Evolutionary conservation across 2,888 invertebrate species (phyloP), one percentile per base, ranked within the genome.

Genomic region (Athalia rosae): DNA sequence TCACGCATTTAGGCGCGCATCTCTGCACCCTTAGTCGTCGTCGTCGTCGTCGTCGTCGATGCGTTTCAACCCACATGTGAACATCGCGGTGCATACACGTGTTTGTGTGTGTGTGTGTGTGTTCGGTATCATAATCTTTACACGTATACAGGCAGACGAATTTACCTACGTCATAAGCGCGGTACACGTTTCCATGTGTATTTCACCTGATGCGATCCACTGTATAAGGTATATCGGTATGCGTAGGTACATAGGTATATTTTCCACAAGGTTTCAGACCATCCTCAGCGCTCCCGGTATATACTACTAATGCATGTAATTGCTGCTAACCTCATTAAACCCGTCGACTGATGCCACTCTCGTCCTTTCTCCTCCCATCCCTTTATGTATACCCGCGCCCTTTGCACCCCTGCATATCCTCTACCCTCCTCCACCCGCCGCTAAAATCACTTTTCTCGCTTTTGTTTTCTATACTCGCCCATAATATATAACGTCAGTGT

Each of bases 301-400:
- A n/a, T 28, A 28, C 28, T 28, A 85, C 86, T 87, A 88, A 88
- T 87, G 87, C 87, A 88, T 87, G 86, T 89, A 89, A 89, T 89
- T 89, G 87, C 86, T 87, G 85, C 86, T 89, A 89, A 89, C 87
- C 84, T 87, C 85, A 88, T 89, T 89, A 89, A 87, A 87, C 84
- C 83, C 84, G 83, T 81, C 87, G 87, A 85, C 87, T 86, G 87
- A 88, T 87, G 85, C 83, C 83, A 86, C 86, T 86, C 86, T 83
- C 85, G 61, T 64, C 59, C 47, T 67, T 56, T n/a, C 28, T 86
- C 85, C 85, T 87, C 85, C 87, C n/a, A n/a, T 86, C 82, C 28
- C 28, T 28, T 28, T 28, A 28, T 28, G n/a, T n/a, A 28, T 28
- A n/a, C n/a, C 28, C 28, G 2, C 85, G 81, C 82, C 82, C 80